A percentile compares a stretch with the other conserved stretches of the same genome.
phyloP scores from a whole-genome alignment of 1,140 invertebrate species.

The Halesus radiatus region DNA sequence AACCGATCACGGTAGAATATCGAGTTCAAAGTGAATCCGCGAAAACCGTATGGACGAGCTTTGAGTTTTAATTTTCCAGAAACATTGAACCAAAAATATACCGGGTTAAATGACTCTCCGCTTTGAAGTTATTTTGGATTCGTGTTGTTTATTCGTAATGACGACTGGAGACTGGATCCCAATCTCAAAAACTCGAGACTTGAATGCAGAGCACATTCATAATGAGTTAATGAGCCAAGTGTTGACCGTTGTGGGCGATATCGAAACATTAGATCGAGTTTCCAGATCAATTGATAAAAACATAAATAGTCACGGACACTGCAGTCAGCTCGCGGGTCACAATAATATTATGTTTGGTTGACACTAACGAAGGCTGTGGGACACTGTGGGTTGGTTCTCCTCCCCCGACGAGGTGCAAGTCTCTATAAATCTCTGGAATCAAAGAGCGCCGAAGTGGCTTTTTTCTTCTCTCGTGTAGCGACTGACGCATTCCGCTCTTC shows the following conservation, averaged over 20 bases:
- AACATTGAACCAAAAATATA: not conserved
- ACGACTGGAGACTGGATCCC: not conserved
- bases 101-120: not conserved
- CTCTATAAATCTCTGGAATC: conserved; percentile 30
- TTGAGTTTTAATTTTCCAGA: too few relatives aligned
- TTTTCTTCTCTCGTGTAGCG: conserved; percentile 25
- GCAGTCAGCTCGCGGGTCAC: not conserved
- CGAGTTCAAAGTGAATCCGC: too few relatives aligned
- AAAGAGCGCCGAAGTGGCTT: conserved; percentile 33
- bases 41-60: too few relatives aligned
- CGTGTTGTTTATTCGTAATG: too few relatives aligned
- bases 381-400: conserved; percentile 1
- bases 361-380: conserved; percentile 24
- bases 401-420: not conserved
- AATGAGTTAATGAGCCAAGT: not conserved
- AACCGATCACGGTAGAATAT: too few relatives aligned
- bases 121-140: not conserved
- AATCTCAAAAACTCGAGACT: not conserved
- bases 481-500: conserved; percentile 31
- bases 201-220: not conserved
- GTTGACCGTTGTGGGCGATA: conserved; percentile 20
- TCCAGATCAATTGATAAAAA: conserved; percentile 2
- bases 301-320: conserved; percentile 22
- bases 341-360: not conserved
- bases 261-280: not conserved